Evolutionary conservation across 2,888 invertebrate genomes (phyloP).

Genomic region (Orthonychiurus folsomi): DNA sequence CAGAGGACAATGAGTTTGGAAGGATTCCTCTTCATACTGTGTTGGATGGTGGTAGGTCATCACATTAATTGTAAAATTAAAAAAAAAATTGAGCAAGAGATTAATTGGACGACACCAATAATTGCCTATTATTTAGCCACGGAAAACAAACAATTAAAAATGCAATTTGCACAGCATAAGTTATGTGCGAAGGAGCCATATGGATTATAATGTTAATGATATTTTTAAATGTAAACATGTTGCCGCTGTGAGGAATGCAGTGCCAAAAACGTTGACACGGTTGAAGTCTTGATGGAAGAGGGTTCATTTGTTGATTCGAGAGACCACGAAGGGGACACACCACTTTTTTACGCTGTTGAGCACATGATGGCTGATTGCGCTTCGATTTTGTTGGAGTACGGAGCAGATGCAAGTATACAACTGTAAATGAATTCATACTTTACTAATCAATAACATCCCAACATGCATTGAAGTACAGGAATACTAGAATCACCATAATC

Average conservation of each 20-base stretch:
- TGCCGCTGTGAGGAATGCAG: slow-evolving; percentile 4
- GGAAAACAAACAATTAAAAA: too few relatives aligned
- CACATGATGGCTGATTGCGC: not conserved
- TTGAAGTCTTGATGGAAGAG: not conserved
- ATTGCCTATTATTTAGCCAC: too few relatives aligned
- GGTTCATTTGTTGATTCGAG: not conserved
- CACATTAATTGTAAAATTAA: too few relatives aligned
- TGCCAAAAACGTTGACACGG: slow-evolving; percentile 3
- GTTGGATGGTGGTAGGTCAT: not conserved
- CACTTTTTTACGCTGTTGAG: not conserved
- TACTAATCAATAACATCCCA: too few relatives aligned
- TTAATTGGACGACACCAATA: too few relatives aligned
- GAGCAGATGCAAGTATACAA: not conserved
- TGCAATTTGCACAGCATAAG: too few relatives aligned
- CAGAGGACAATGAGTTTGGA: not conserved
- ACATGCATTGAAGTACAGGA: not conserved
- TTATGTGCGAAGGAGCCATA: too few relatives aligned
- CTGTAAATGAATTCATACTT: not conserved
- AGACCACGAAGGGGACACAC: not conserved
- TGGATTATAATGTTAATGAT: too few relatives aligned
- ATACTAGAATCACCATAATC: not conserved
- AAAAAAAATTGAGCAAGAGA: too few relatives aligned
- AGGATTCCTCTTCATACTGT: slow-evolving; percentile 6
- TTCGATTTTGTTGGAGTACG: not conserved
- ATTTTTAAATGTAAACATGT: too few relatives aligned